These are phyloP conservation scores for Kradibia gibbosae DNA, from an alignment of 1,140 invertebrate species.

Conservation along the genomic window DNA sequence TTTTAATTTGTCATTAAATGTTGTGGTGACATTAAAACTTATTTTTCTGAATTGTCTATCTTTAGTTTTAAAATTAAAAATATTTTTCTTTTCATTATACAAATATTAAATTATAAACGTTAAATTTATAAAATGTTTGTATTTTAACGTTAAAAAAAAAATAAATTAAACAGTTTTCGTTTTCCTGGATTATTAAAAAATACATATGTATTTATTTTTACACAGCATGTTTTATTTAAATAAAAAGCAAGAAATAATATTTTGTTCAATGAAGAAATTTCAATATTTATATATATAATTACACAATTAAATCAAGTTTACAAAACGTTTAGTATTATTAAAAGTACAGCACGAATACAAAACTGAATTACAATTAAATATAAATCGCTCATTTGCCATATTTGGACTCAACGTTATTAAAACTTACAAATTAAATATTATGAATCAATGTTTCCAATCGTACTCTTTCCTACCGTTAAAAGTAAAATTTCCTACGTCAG, in stretches of 20 bases:
- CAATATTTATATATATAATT: neutral
- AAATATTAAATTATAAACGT: no score
- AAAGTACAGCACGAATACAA: slow-evolving; percentile 27
- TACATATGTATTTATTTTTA: neutral
- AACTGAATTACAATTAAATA: neutral
- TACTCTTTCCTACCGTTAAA: neutral
- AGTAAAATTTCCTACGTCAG: neutral
- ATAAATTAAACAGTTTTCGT: no score
- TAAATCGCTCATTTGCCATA: neutral
- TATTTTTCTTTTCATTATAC: no score
- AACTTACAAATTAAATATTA: slow-evolving; percentile 30
- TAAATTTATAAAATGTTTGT: no score
- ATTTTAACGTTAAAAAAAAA: no score
- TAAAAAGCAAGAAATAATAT: neutral
- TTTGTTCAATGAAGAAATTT: neutral
- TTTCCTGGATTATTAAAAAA: neutral
- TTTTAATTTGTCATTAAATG: no score
- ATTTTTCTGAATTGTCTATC: no score
- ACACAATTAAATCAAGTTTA: neutral
- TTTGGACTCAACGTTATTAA: slow-evolving; percentile 14
- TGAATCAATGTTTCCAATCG: neutral
- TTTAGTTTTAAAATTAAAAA: no score
- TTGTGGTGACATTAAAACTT: no score
- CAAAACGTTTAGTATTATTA: slow-evolving; percentile 11
- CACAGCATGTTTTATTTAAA: neutral